phyloP scores from a whole-genome alignment of 2,888 invertebrate genomes.

The Caenorhabditis afra region DNA sequence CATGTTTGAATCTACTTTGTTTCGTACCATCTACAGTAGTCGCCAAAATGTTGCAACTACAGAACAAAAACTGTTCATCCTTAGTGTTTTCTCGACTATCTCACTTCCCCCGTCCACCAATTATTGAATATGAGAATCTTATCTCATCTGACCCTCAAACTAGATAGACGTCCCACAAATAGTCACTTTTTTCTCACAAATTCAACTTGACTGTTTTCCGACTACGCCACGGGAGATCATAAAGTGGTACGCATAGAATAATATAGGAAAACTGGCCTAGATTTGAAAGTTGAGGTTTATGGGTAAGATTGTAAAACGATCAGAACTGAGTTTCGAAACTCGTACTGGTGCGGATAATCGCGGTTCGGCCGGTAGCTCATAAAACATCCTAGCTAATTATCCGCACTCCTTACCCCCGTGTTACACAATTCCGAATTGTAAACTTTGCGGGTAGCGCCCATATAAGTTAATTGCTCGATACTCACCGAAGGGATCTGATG shows the following conservation, averaged over 20 bases:
- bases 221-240: constrained; percentile 24
- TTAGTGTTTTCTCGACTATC: too few relatives aligned
- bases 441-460: constrained; percentile 31
- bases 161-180: too few relatives aligned
- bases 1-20: too few relatives aligned
- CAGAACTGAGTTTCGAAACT: constrained; percentile 5
- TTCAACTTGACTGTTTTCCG: not conserved
- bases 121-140: too few relatives aligned
- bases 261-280: constrained; percentile 12
- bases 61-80: too few relatives aligned
- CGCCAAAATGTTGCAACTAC: too few relatives aligned
- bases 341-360: constrained; percentile 28
- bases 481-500: not conserved
- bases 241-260: constrained; percentile 3
- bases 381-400: constrained; percentile 54
- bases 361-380: constrained; percentile 5
- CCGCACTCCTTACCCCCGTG: constrained; percentile 1
- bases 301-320: constrained; percentile 15
- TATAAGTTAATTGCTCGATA: constrained; percentile 55
- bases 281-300: not conserved
- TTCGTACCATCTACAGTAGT: too few relatives aligned
- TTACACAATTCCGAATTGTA: constrained; percentile 57
- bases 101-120: too few relatives aligned
- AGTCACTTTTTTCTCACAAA: not conserved
- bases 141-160: too few relatives aligned